Conservation (phyloP, 2,888 invertebrate genomes). For the Protophormia terraenovae region DNA sequence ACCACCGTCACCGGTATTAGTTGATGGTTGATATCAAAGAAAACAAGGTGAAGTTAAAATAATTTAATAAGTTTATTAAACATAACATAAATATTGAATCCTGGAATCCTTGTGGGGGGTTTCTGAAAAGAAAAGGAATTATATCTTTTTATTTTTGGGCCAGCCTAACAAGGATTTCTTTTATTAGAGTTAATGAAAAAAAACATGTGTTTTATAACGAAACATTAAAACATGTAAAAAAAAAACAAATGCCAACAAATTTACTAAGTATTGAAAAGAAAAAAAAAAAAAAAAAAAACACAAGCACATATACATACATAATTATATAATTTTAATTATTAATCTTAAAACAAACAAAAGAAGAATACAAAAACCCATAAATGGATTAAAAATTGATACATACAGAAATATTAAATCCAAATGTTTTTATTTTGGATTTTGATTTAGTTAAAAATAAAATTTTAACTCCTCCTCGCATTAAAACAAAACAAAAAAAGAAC, state of each 20-base stretch:
- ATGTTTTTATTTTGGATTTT: constrained; percentile 46
- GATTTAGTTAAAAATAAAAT: constrained; percentile 34
- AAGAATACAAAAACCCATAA: constrained; percentile 19
- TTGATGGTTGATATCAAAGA: constrained; percentile 52
- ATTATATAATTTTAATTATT: constrained; percentile 41
- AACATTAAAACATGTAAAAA: constrained; percentile 46
- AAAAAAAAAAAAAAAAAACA: constrained; percentile 32
- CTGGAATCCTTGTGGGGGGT: constrained; percentile 25
- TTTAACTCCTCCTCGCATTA: constrained; percentile 66
- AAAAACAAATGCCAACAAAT: constrained; percentile 67
- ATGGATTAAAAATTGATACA: constrained; percentile 25
- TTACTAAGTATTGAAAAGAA: constrained; percentile 67
- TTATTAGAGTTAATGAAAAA: constrained; percentile 28
- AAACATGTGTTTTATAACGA: constrained; percentile 39
- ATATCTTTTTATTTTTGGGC: neutral
- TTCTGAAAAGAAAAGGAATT: neutral
- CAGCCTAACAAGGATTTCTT: constrained; percentile 29
- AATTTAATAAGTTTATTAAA: constrained; percentile 19
- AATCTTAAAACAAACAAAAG: constrained; percentile 37
- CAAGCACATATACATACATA: constrained; percentile 65
- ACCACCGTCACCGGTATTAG: constrained; percentile 59
- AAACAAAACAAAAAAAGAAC: constrained; percentile 46
- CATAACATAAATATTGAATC: constrained; percentile 36
- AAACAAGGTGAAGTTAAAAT: constrained; percentile 48
- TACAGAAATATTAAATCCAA: constrained; percentile 47